A percentile compares a stretch with the other conserved stretches of the same genome.
phyloP scores from a whole-genome alignment of 1,140 invertebrate genomes.

The Armadillidium nasatum region DNA sequence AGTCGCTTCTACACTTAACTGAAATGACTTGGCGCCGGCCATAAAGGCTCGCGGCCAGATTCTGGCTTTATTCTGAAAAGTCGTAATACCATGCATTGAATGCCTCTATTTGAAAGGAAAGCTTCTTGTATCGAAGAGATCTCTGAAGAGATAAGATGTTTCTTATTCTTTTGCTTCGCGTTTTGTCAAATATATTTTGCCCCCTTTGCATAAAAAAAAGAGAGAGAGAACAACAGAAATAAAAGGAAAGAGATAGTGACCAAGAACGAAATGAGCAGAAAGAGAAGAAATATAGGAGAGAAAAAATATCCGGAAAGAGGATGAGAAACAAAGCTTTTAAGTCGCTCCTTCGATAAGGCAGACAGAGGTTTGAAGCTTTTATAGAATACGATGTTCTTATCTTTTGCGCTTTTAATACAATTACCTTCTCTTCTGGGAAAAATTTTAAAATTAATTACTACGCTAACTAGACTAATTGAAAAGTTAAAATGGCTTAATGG shows the following conservation, averaged over 20 bases:
- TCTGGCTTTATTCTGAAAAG: conserved; percentile 40
- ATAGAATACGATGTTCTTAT: not conserved
- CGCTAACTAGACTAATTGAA: not conserved
- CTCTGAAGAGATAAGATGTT: not conserved
- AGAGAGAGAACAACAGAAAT: not conserved
- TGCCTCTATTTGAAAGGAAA: not conserved
- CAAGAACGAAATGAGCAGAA: not conserved
- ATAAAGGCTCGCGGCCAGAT: conserved; percentile 39
- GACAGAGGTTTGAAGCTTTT: not conserved
- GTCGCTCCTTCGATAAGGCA: not conserved
- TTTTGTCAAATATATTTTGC: conserved; percentile 10
- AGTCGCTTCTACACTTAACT: conserved; percentile 41
- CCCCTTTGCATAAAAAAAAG: not conserved
- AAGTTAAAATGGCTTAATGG: not conserved
- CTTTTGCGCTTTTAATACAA: not conserved
- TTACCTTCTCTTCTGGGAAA: not conserved
- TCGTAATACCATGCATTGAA: conserved; percentile 25
- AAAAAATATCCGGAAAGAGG: not conserved
- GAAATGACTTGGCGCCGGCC: conserved; percentile 40
- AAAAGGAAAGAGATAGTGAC: not conserved
- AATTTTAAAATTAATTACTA: conserved; percentile 13
- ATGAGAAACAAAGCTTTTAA: not conserved
- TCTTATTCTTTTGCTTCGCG: not conserved
- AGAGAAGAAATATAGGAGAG: not conserved
- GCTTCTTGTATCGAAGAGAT: not conserved